Percentiles rank a stretch among this genome's conserved stretches.
phyloP scores from a whole-genome alignment of 1,140 invertebrate genomes.

The Drosophila pectinifera region DNA sequence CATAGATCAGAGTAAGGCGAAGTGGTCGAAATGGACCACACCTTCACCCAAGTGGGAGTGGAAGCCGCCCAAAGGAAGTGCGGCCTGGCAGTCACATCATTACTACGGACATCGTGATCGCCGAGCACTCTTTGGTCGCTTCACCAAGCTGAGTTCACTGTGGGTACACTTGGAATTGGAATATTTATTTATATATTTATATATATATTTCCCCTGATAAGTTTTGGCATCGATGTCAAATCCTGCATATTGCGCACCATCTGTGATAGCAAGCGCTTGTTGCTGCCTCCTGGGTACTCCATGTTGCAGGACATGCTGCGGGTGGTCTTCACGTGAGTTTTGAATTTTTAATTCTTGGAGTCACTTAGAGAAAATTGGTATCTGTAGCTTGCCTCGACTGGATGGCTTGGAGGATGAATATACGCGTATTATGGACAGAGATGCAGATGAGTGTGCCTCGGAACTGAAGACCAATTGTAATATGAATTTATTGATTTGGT shows the following conservation, averaged over 20 bases:
- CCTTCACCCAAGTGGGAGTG: constrained; percentile 39
- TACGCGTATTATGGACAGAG: constrained; percentile 53
- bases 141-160: constrained; percentile 61
- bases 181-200: background rate
- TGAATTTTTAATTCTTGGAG: background rate
- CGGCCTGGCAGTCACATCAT: constrained; percentile 17
- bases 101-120: constrained; percentile 72
- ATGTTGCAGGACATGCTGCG: constrained; percentile 77
- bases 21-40: constrained; percentile 55
- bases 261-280: constrained; percentile 67
- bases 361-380: background rate
- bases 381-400: constrained; percentile 63
- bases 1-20: background rate
- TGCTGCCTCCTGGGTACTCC: constrained; percentile 78
- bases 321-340: constrained; percentile 71
- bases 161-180: constrained; percentile 36
- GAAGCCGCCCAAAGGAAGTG: background rate
- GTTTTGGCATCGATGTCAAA: constrained; percentile 70
- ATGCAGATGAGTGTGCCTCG: constrained; percentile 50
- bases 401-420: constrained; percentile 75
- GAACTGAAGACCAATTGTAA: constrained; percentile 61
- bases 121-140: constrained; percentile 62
- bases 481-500: constrained; percentile 67
- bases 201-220: constrained; percentile 5
- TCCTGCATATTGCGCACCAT: constrained; percentile 74